Base-by-base conservation (phyloP, 2,113 vertebrate genomes). In the Gyps fulvus region DNA sequence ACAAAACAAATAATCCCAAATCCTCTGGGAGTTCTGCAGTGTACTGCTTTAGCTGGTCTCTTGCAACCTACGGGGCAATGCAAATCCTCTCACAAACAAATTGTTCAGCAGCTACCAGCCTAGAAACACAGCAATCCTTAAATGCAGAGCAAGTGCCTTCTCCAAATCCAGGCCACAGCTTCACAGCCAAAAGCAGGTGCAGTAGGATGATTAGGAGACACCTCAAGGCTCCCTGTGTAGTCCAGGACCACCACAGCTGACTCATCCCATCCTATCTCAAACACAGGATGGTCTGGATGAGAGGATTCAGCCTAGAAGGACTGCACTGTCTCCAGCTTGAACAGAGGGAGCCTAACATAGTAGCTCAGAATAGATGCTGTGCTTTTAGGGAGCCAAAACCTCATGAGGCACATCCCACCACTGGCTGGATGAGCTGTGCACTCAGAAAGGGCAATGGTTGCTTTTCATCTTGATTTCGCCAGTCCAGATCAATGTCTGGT, bases 1-100 rank as follows among this genome's bases (percentile, higher is more conserved):
- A 20, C 11, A 70, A 95, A 95, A 87, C 58, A 95, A 95, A 91
- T 87, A 97, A 95, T 82, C 58, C 49, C 70, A 71, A 82, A 79
- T 49, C 54, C 54, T 45, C 54, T 5, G 14, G 62, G 87, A 97
- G 23, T 85, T 90, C 55, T 76, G 36, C 66, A 80, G 54, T 23
- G 17, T 74, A 49, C 52, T 69, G 57, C 42, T 85, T 58, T 77
- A 58, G 18, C 54, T 59, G 34, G n/a, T 77, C 29, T 85, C 67
- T 76, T 72, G 54, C 45, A 91, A 87, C 43, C 38, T 54, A 32
- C 31, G 57, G 43, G 57, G 31, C 45, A 71, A 29, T n/a, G 32
- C 49, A 93, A 79, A 84, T 31, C 38, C 70, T 62, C 27, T 59
- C 52, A 83, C 21, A 58, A 87, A 79, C 12, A 73, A 57, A 74